phyloP scores from a whole-genome alignment of 2,888 invertebrate species.

The Aricia artaxerxes region DNA sequence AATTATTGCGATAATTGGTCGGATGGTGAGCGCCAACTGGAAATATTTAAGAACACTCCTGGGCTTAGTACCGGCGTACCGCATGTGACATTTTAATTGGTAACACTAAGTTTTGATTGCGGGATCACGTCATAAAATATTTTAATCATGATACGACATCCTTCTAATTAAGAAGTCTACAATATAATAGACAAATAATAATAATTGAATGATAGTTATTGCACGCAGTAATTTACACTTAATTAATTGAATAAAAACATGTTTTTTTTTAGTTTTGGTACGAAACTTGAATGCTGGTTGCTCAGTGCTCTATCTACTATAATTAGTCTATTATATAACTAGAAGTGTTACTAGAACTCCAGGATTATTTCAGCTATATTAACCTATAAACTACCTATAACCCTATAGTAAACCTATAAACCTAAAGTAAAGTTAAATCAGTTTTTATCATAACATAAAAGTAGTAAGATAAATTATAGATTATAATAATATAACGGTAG shows the following conservation, averaged over 20 bases:
- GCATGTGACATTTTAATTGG: slow-evolving; percentile 19
- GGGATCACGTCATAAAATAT: not conserved
- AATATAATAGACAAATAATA: not conserved
- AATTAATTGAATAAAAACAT: too few species aligned
- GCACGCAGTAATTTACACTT: too few species aligned
- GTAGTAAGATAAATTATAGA: not conserved
- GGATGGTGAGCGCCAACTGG: slow-evolving; percentile 38
- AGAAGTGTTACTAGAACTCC: too few species aligned
- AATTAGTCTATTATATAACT: not conserved
- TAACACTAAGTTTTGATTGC: not conserved
- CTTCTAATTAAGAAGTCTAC: not conserved
- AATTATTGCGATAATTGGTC: slow-evolving; percentile 61
- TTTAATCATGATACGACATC: not conserved
- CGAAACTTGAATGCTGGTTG: not conserved
- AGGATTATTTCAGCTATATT: not conserved
- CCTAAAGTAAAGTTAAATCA: too few species aligned
- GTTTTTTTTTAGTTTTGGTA: too few species aligned
- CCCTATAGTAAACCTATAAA: too few species aligned
- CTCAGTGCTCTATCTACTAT: not conserved
- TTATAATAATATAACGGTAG: not conserved
- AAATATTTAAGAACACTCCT: slow-evolving; percentile 18
- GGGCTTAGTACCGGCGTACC: not conserved
- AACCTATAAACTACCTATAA: not conserved
- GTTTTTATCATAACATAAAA: not conserved
- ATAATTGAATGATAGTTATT: too few species aligned